phyloP scores from a whole-genome alignment of 92 coral and sea anemone genomes.

The Anthopleura xanthogrammica region DNA sequence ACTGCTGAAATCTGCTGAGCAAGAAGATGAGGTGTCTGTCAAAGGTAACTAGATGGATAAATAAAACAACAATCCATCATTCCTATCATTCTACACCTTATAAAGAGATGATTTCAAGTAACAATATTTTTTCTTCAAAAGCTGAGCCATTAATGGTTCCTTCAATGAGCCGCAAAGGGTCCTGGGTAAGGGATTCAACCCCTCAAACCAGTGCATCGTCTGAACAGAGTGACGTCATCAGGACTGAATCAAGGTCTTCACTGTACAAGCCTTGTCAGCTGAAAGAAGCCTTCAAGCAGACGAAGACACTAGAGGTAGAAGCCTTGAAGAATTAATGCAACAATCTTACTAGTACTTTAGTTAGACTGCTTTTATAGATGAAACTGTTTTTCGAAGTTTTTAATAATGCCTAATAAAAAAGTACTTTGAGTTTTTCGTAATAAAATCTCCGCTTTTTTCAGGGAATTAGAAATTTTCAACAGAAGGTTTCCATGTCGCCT shows the following conservation, averaged over 20 bases:
- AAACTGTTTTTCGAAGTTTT: too few species aligned
- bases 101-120: not conserved
- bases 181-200: not conserved
- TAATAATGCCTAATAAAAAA: too few species aligned
- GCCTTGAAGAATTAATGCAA: not conserved
- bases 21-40: not conserved
- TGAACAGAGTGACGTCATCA: not conserved
- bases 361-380: too few species aligned
- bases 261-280: not conserved
- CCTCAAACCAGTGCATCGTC: too few species aligned
- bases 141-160: not conserved
- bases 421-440: not conserved
- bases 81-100: not conserved
- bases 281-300: constrained; percentile 2
- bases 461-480: constrained; percentile 59
- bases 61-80: not conserved
- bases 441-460: constrained; percentile 11
- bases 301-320: not conserved
- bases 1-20: not conserved
- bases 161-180: not conserved
- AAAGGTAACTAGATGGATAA: not conserved
- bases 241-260: not conserved
- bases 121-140: not conserved
- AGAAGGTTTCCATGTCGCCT: constrained; percentile 62
- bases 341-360: not conserved